Percentiles rank a stretch among this genome's conserved stretches.
Conservation (phyloP, 2,113 vertebrate species). For the Macrotus californicus region DNA sequence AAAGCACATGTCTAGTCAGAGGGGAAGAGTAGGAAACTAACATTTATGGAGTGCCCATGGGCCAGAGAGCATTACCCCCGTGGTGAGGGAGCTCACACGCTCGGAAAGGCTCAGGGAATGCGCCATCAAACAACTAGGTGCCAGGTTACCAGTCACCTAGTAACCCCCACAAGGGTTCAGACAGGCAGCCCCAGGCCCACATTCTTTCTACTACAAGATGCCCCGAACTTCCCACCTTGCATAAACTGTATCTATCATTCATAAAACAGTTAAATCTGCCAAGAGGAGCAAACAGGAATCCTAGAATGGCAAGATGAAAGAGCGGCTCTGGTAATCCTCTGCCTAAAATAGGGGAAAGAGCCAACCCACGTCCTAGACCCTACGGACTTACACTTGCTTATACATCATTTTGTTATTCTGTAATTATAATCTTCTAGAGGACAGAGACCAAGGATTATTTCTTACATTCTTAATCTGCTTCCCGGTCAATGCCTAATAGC, state of each 20-base stretch:
- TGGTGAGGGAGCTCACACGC: neutral
- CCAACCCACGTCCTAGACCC: neutral
- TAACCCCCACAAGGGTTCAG: neutral
- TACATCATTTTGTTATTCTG: neutral
- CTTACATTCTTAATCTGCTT: neutral
- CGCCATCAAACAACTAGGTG: neutral
- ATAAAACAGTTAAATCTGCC: neutral
- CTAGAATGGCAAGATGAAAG: neutral
- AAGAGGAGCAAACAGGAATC: neutral
- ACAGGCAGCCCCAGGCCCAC: neutral
- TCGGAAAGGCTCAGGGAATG: neutral
- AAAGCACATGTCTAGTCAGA: constrained; percentile 40
- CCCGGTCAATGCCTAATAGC: neutral
- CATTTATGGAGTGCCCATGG: neutral
- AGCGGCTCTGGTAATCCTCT: neutral
- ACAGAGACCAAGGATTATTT: neutral
- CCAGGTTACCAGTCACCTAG: neutral
- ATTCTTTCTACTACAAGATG: neutral
- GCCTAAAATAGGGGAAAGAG: neutral
- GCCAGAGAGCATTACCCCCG: too few relatives aligned
- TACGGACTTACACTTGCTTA: neutral
- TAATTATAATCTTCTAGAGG: neutral
- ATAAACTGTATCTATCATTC: neutral
- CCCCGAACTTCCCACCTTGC: neutral
- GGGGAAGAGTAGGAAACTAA: neutral